Evolutionary conservation across 2,888 invertebrate species (phyloP).

Genomic region (Silvanus unidentatus): DNA sequence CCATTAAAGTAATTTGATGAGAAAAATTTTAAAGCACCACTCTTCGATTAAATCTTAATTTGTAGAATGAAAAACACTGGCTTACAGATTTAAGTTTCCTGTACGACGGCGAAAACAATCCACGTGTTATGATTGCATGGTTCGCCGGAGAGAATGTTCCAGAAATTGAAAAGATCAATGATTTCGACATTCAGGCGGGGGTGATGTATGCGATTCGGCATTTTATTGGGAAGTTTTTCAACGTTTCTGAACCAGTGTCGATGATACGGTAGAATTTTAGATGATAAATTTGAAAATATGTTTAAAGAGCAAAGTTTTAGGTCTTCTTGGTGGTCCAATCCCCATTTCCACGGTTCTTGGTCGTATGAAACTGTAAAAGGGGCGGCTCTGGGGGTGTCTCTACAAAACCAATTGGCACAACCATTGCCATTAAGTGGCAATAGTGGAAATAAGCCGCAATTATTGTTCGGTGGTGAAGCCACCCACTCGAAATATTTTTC

Average conservation of each 20-base stretch:
- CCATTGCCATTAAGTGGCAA: background rate
- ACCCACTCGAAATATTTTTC: slow-evolving; percentile 44
- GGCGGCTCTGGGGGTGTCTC: slow-evolving; percentile 4
- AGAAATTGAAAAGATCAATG: slow-evolving; percentile 54
- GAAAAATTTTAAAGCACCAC: too few relatives aligned
- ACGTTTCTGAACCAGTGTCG: slow-evolving; percentile 46
- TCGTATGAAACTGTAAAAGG: slow-evolving; percentile 26
- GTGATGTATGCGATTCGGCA: slow-evolving; percentile 48
- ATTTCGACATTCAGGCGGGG: slow-evolving; percentile 49
- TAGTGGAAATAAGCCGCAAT: background rate
- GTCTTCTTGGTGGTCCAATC: slow-evolving; percentile 25
- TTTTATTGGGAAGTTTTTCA: slow-evolving; percentile 48
- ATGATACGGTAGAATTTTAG: slow-evolving; percentile 26
- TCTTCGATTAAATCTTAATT: background rate
- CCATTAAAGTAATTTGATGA: slow-evolving; percentile 19
- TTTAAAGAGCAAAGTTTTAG: slow-evolving; percentile 13
- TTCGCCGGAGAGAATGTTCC: slow-evolving; percentile 57
- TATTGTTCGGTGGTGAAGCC: slow-evolving; percentile 54
- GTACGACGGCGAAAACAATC: slow-evolving; percentile 40
- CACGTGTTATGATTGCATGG: slow-evolving; percentile 60
- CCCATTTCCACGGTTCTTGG: slow-evolving; percentile 27
- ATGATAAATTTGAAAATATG: background rate
- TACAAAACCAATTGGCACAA: slow-evolving; percentile 9
- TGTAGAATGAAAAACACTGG: slow-evolving; percentile 20
- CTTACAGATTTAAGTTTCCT: slow-evolving; percentile 15